Evolutionary conservation across 2,888 invertebrate genomes (phyloP), one percentile per base, ranked within the genome.

Genomic region (Charanyca ferruginea): DNA sequence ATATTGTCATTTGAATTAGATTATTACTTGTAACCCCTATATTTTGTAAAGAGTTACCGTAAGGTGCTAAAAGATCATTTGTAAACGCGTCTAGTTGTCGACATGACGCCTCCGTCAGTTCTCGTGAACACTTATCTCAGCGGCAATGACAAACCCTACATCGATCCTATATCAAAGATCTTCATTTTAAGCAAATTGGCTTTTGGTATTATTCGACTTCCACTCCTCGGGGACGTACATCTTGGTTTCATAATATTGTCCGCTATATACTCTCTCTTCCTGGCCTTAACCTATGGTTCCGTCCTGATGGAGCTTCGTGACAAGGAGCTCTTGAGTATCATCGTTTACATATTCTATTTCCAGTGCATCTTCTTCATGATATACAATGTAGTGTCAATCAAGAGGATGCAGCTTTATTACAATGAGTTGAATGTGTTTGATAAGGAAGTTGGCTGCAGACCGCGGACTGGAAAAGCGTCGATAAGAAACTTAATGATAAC

Each of bases 381-480:
- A 3, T 83, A 87, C 25, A 83, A 84, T 64, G 77, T 84, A 8
- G 28, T 85, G 7, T 81, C 84, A 3, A 83, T 85, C 44, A 89
- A 80, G 44, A 83, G 85, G 58, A 61, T 89, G 67, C 74, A 83
- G 45, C 47, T 73, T 2, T 91, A 84, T 66, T 90, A 88, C 60
- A 73, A 63, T 11, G 87, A 89, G 53, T 66, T 92, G 35, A 86
- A 83, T 11, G 83, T 78, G 51, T 92, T 92, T 60, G 91, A 92
- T 52, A 66, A 57, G 11, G 85, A 86, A 57, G 83, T 88, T 7
- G 85, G 87, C 16, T 89, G 87, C 44, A 79, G 80, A 32, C 89
- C 90, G 0, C 88, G 84, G 51, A 79, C 80, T 44, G 75, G 84
- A 0, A 73, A 65, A 5, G 80, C 79, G 0, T 84, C 87, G 5